Percentiles rank a stretch among this genome's conserved stretches.
Conservation (phyloP, 2,888 invertebrate species). For the Tachina grossa region DNA sequence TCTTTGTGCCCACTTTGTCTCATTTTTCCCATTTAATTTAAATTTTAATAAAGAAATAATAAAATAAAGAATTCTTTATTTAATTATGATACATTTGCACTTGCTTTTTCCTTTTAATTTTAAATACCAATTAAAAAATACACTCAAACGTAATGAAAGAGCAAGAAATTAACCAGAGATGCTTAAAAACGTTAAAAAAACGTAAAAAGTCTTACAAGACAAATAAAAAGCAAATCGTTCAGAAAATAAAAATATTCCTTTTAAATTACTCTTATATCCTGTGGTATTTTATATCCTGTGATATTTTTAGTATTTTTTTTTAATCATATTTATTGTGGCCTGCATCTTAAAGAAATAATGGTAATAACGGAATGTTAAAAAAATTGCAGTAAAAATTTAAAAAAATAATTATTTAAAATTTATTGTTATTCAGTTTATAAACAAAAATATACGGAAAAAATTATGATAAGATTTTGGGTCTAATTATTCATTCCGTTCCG, state of each 20-base stretch:
- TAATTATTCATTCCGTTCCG: no score
- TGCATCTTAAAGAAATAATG: conserved; percentile 17
- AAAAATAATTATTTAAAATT: neutral
- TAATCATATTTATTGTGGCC: neutral
- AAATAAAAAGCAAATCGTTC: neutral
- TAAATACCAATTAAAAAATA: conserved; percentile 42
- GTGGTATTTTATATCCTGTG: neutral
- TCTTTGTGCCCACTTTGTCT: no score
- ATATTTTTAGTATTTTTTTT: no score
- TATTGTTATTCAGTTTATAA: no score
- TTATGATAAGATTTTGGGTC: no score
- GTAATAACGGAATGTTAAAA: neutral
- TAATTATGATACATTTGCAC: neutral
- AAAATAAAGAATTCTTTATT: neutral
- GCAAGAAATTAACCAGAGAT: neutral
- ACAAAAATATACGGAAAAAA: no score
- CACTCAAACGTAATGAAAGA: conserved; percentile 1
- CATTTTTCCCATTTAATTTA: neutral
- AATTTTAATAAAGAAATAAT: neutral
- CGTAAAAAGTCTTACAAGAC: neutral
- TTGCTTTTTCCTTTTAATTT: conserved; percentile 6
- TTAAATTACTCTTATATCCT: neutral
- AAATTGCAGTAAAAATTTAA: neutral
- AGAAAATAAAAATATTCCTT: neutral
- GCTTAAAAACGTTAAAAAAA: neutral